Evolutionary conservation across 2,888 invertebrate genomes (phyloP).

Genomic region (Pristionchus fissidentatus): DNA sequence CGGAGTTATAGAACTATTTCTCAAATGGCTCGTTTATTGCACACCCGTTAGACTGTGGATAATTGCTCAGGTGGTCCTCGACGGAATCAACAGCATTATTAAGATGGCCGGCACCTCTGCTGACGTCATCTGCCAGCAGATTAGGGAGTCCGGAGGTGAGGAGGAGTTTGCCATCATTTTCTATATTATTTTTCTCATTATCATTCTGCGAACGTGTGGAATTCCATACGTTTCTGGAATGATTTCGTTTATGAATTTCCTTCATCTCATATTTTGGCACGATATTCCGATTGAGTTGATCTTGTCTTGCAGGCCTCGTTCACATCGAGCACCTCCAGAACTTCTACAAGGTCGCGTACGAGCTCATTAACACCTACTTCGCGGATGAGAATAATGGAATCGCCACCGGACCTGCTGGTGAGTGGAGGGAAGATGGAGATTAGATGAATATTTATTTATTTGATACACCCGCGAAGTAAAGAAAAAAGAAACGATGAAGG

Average conservation of each 20-base stretch:
- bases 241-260: background rate
- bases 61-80: slow-evolving; percentile 88
- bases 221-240: background rate
- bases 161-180: no score
- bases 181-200: background rate
- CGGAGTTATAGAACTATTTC: no score
- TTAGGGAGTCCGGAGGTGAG: slow-evolving; percentile 94
- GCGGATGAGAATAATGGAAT: slow-evolving; percentile 77
- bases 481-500: no score
- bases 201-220: background rate
- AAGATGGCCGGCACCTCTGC: slow-evolving; percentile 90
- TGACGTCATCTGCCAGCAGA: slow-evolving; percentile 82
- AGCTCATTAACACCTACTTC: slow-evolving; percentile 98
- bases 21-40: no score
- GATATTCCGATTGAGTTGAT: background rate
- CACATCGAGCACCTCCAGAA: slow-evolving; percentile 96
- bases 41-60: no score
- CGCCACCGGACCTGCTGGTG: slow-evolving; percentile 44
- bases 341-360: slow-evolving; percentile 97
- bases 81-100: slow-evolving; percentile 97
- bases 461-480: no score
- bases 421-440: background rate
- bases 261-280: background rate
- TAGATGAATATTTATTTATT: no score
- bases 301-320: slow-evolving; percentile 82